Evolutionary conservation across 2,113 vertebrate genomes (phyloP), one percentile per base, ranked within the genome.

Genomic region (Mormyrus lacerda): DNA sequence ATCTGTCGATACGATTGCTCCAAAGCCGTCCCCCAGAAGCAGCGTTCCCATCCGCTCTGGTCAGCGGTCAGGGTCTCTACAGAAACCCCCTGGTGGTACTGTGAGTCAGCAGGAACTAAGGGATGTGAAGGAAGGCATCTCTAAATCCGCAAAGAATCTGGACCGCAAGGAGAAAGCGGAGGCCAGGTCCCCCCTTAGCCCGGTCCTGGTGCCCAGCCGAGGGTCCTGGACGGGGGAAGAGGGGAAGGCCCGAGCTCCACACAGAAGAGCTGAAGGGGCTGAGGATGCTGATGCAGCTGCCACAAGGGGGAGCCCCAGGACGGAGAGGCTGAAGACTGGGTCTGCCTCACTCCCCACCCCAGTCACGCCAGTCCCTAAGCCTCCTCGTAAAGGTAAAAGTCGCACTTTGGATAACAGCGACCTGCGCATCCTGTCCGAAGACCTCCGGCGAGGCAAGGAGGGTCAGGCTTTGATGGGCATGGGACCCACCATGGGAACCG

Each of bases 351-450:
- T 96, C 1, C 95, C 95, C 0, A 93, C 91, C 4, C 94, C 95
- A 0, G 89, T 91, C 0, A 93, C 82, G 13, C 92, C 92, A 83
- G 91, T 89, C 3, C 53, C 93, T 61, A 97, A 94, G 90, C 96
- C 97, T 0, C 95, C 95, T 24, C 96, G 97, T 87, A 98, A 98
- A 92, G 96, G 97, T 6, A 98, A 99, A 91, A 99, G 98, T 93
- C 97, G 97, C 90, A 99, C 97, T 7, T 92, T 99, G 96, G 98
- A 99, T 90, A 98, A 98, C 94, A 98, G 97, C 55, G 98, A 99
- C 91, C 95, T 98, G 91, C 97, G 97, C 93, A 96, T 95, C 31
- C 95, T 96, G 27, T 95, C 96, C 0, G 96, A 97, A 82, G 96
- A 97, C 90, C 93, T 97, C 31, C 94, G 91, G 47, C 92, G 94